Evolutionary conservation across 1,140 invertebrate genomes (phyloP), one percentile per base, ranked within the genome.

Genomic region (Dendrolimus punctatus): DNA sequence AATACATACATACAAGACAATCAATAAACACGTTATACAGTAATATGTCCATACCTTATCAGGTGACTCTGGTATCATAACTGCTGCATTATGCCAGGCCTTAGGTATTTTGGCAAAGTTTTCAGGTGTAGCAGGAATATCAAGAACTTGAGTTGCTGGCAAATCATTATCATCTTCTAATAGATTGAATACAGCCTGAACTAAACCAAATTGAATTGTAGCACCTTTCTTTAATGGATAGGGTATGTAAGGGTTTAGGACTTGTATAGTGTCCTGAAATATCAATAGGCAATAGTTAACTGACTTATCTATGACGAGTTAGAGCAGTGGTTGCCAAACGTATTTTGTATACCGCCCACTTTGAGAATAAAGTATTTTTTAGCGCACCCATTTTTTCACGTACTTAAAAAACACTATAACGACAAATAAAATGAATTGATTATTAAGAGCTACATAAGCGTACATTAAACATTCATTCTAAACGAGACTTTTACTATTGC

Each of bases 81-180:
- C 79, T 41, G 44, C 53, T 36, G 46, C 51, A 39, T 63, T 62
- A 44, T 63, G 71, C 2, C 23, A 23, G 23, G 70, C n/a, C 51
- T 64, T 80, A 5, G 71, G 64, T 2, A 73, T 10, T 52, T 66
- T 58, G 47, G 49, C 60, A 5, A 40, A 65, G 1, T 57, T 37
- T 0, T 79, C 50, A 8, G 80, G 82, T 6, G 82, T 83, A 1
- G 77, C 74, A 4, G 80, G 82, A 39, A 82, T 64, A 36, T 78
- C 72, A 2, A 85, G 58, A 9, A 70, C 79, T 55, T 85, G 82
- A 5, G 82, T 85, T 74, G 79, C 74, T 6, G 82, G 79, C 37
- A 83, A 56, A 51, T 76, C 71, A 52, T 67, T 62, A 6, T 82
- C 73, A 8, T 80, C 74, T 36, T 80, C 68, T 5, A 82, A 51